Base-by-base conservation (phyloP, 2,797 vertebrate species). In the Pangasius mekongensis region DNA sequence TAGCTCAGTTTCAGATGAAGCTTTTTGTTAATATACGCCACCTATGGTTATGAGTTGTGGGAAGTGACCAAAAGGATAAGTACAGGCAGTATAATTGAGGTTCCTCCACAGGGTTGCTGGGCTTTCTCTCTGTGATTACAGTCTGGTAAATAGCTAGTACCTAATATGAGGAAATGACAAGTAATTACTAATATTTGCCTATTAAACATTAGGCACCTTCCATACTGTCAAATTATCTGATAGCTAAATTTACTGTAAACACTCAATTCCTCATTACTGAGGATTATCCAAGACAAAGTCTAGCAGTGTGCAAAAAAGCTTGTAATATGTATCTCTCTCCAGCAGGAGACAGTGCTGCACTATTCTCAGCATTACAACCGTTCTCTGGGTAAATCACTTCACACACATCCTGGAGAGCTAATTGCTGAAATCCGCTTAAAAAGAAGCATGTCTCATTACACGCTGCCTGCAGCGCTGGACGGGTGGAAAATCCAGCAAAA, bases 331-430 rank as follows among this genome's bases (percentile, higher is more conserved):
- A 49, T 33, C 5, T 3, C 27, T 24, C 27, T 93, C 94, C 95
- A 95, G 90, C 89, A 96, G 96, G 92, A 94, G 87, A 93, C 95
- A 94, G 92, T 94, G 94, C 95, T 94, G 93, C 85, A 88, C 76
- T 36, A 87, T 13, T 62, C 83, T 54, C 24, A 11, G 30, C 62
- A n/a, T 47, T 27, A 67, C 36, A 4, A 43, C 52, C 1, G 43
- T 83, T 85, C 49, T 76, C 85, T 20, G 67, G 78, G 43, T 86
- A 87, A 89, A 88, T 84, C 77, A n/a, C 66, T 67, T 87, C 58
- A 88, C 91, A 88, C 90, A 92, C 91, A 91, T 89, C 91, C 87
- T 86, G 86, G 90, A 89, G 89, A 90, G 91, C 93, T 93, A 93
- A 95, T 94, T 92, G 92, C 91, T 87, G 87, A 92, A 95, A 94